These are phyloP conservation scores for Notiomystis cincta DNA, from an alignment of 2,113 vertebrate genomes.

Conservation along the genomic window DNA sequence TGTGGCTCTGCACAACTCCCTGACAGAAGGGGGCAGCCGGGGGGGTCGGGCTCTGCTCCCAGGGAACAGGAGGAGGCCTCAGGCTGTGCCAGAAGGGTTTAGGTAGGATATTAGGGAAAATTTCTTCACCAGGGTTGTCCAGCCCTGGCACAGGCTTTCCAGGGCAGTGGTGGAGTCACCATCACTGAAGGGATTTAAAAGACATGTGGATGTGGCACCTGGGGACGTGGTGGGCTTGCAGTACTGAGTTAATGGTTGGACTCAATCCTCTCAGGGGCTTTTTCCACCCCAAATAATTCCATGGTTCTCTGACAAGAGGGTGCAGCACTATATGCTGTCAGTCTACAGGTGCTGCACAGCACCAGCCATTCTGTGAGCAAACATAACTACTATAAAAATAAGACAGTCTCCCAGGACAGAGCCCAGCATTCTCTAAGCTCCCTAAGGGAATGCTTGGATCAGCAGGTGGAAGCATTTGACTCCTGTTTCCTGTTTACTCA, in stretches of 20 bases:
- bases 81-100: neutral
- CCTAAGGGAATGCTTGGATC: neutral
- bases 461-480: neutral
- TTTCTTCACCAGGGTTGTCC: neutral
- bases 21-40: neutral
- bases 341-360: neutral
- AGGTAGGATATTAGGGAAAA: neutral
- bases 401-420: neutral
- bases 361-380: neutral
- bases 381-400: neutral
- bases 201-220: neutral
- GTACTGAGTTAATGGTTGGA: neutral
- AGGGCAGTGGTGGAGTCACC: neutral
- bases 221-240: neutral
- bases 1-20: neutral
- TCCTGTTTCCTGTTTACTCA: neutral
- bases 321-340: neutral
- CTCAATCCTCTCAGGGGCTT: neutral
- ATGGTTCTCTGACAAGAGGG: neutral
- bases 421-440: neutral
- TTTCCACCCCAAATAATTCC: neutral
- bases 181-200: neutral
- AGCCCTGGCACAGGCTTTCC: neutral
- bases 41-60: rapidly evolving
- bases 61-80: neutral